Conservation (phyloP, 2,113 vertebrate genomes). For the Diadophis punctatus region DNA sequence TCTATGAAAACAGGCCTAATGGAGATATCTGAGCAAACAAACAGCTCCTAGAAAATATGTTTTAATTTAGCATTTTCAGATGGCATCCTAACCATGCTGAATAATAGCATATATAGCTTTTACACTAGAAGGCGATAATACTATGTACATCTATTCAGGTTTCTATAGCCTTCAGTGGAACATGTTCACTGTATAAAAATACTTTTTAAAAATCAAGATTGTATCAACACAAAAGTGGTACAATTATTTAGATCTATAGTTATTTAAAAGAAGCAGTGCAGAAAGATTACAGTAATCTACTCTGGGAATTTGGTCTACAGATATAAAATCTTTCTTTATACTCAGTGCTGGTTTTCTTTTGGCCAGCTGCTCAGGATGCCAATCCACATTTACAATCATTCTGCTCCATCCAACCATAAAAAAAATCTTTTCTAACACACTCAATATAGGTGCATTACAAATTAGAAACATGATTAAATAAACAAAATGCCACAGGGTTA, state of each 20-base stretch:
- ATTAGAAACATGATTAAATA: neutral
- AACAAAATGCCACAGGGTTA: neutral
- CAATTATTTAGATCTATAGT: neutral
- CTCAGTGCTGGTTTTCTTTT: neutral
- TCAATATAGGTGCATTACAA: neutral
- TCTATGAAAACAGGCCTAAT: neutral
- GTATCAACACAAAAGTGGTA: neutral
- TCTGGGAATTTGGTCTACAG: neutral
- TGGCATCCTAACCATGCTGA: fast-evolving
- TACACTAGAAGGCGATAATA: neutral
- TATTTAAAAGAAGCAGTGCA: neutral
- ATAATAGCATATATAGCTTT: neutral
- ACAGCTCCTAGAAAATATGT: neutral
- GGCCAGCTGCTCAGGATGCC: neutral
- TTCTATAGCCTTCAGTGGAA: neutral
- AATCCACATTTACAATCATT: neutral
- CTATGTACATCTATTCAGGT: neutral
- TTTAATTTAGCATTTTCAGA: constrained; percentile 22
- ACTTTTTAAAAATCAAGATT: neutral
- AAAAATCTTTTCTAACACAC: neutral
- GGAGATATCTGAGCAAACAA: neutral
- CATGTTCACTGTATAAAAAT: neutral
- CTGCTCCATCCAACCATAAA: neutral
- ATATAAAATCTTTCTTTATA: neutral
- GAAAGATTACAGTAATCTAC: neutral